Evolutionary conservation across 2,113 vertebrate genomes (phyloP).

Genomic region (Nyctereutes procyonoides): DNA sequence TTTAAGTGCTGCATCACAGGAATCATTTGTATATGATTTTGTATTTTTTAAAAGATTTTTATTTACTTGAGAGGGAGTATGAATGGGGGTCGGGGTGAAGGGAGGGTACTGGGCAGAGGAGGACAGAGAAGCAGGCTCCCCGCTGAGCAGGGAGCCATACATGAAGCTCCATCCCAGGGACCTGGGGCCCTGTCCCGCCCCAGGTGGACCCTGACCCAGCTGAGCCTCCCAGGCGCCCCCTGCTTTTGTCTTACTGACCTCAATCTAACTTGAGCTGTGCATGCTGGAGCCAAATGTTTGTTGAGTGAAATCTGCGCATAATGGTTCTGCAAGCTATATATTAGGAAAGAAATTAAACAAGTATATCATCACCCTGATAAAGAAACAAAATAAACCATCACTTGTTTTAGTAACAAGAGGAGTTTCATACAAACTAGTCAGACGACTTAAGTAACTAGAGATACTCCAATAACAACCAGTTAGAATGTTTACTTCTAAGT

Average conservation of each 20-base stretch:
- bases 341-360: background rate
- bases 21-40: background rate
- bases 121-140: no score
- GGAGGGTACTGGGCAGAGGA: no score
- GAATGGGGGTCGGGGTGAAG: no score
- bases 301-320: background rate
- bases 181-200: no score
- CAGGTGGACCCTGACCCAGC: no score
- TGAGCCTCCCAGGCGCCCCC: no score
- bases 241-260: background rate
- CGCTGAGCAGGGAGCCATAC: no score
- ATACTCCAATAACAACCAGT: background rate
- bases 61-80: no score
- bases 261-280: background rate
- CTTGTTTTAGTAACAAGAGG: background rate
- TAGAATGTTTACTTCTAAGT: slow-evolving; percentile 6
- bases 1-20: background rate
- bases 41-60: background rate
- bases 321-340: background rate
- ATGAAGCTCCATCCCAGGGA: no score
- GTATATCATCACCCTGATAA: background rate
- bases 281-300: background rate
- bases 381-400: background rate
- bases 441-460: background rate
- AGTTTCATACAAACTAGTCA: background rate